These are phyloP conservation scores for Tragelaphus imberbis DNA, from an alignment of 2,113 vertebrate species.

Conservation along the genomic window DNA sequence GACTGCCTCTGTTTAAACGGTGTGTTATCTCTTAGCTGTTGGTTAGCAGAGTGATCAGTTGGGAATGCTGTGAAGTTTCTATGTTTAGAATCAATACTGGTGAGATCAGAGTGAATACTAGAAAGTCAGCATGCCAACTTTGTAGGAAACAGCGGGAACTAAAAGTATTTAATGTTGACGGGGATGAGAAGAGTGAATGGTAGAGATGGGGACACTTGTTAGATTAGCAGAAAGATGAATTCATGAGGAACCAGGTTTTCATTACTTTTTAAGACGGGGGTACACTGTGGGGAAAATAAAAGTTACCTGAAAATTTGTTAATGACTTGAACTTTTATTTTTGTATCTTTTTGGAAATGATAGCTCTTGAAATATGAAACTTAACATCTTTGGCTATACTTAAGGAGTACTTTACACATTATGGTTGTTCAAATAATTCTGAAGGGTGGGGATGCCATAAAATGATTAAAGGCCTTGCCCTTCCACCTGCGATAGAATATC, in stretches of 20 bases:
- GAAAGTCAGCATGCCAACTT: background rate
- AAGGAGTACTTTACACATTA: conserved; percentile 11
- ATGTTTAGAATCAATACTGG: background rate
- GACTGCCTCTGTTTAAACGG: background rate
- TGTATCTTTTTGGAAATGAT: conserved; percentile 23
- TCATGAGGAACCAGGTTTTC: conserved; percentile 27
- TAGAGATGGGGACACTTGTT: background rate
- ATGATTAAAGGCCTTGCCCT: conserved; percentile 25
- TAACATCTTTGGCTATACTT: conserved; percentile 3
- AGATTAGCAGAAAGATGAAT: background rate
- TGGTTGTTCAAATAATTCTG: conserved; percentile 22
- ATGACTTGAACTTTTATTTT: conserved; percentile 7
- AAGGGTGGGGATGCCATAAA: conserved; percentile 33
- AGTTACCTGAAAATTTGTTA: background rate
- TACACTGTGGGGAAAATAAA: background rate
- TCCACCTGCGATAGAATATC: background rate
- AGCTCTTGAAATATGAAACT: conserved; percentile 4
- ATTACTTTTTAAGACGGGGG: background rate
- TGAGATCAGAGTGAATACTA: conserved; percentile 1
- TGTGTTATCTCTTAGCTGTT: conserved; percentile 5
- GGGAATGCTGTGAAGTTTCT: background rate
- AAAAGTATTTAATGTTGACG: conserved; percentile 5
- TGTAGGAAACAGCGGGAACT: background rate
- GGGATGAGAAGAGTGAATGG: background rate
- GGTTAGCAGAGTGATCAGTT: background rate